Conservation (phyloP, 1,140 invertebrate genomes). For the Epicauta chinensis region DNA sequence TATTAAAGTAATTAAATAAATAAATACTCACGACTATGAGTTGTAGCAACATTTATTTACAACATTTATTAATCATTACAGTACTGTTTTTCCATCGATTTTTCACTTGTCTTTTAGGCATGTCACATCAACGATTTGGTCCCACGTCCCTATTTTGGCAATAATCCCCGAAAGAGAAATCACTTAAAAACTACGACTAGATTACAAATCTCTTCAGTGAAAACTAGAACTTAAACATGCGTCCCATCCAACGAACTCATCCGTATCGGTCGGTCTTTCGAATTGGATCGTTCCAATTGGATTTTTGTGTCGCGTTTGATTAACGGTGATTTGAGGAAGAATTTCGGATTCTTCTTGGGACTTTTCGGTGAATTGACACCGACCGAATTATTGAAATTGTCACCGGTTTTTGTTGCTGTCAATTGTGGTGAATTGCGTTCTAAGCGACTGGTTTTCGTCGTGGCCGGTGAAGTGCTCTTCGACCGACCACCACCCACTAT, state of each 20-base stretch:
- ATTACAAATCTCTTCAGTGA: not conserved
- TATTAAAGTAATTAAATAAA: too few species aligned
- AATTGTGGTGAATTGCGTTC: constrained; percentile 17
- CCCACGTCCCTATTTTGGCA: too few species aligned
- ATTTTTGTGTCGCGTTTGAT: constrained; percentile 32
- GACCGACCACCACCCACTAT: constrained; percentile 28
- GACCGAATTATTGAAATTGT: constrained; percentile 21
- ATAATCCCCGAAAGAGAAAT: too few species aligned
- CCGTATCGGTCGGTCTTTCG: constrained; percentile 23
- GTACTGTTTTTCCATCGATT: too few species aligned
- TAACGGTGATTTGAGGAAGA: constrained; percentile 34
- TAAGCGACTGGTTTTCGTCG: constrained; percentile 21
- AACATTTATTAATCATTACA: too few species aligned
- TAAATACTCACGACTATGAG: too few species aligned
- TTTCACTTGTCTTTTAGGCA: too few species aligned
- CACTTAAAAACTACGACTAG: too few species aligned
- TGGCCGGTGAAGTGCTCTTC: constrained; percentile 17
- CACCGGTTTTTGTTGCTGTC: not conserved
- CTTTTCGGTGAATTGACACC: constrained; percentile 36
- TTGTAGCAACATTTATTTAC: too few species aligned
- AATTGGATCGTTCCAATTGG: constrained; percentile 23
- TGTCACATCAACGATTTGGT: too few species aligned
- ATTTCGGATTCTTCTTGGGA: constrained; percentile 33
- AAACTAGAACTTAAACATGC: constrained; percentile 28
- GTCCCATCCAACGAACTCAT: constrained; percentile 33